phyloP scores from a whole-genome alignment of 1,140 invertebrate species.

The Trichonephila inaurata region DNA sequence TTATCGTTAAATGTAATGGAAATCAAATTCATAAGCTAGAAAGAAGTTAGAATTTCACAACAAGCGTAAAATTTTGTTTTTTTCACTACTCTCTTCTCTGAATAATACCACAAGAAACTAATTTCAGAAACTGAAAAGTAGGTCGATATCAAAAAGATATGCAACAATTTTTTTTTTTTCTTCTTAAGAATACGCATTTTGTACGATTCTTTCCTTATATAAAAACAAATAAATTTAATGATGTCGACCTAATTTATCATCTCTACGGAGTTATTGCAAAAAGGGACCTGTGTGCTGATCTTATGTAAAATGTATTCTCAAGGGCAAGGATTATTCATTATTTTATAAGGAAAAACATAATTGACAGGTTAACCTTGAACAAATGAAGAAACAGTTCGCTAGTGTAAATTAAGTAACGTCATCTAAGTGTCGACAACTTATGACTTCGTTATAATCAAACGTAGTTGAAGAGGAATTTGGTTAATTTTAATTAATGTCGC shows the following conservation, averaged over 20 bases:
- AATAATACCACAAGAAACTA: no score
- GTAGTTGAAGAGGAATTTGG: no score
- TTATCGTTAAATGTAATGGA: no score
- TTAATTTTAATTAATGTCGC: no score
- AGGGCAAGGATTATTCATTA: not conserved
- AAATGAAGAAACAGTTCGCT: not conserved
- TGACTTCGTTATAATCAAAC: not conserved
- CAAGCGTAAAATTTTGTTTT: no score
- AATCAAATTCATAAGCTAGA: no score
- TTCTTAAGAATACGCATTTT: not conserved
- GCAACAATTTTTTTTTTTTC: not conserved
- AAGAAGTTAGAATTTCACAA: no score
- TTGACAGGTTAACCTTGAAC: constrained; percentile 31
- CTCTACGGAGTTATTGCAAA: not conserved
- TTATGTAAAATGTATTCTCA: not conserved
- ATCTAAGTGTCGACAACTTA: not conserved
- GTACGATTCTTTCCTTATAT: not conserved
- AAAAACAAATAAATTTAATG: not conserved
- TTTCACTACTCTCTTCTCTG: no score
- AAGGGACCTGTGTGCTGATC: not conserved
- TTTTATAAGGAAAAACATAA: not conserved
- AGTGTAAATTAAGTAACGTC: not conserved
- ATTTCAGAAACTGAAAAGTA: no score
- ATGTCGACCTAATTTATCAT: not conserved
- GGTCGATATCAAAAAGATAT: not conserved